Evolutionary conservation across 2,113 vertebrate species (phyloP).

Genomic region (Pontoporia blainvillei): DNA sequence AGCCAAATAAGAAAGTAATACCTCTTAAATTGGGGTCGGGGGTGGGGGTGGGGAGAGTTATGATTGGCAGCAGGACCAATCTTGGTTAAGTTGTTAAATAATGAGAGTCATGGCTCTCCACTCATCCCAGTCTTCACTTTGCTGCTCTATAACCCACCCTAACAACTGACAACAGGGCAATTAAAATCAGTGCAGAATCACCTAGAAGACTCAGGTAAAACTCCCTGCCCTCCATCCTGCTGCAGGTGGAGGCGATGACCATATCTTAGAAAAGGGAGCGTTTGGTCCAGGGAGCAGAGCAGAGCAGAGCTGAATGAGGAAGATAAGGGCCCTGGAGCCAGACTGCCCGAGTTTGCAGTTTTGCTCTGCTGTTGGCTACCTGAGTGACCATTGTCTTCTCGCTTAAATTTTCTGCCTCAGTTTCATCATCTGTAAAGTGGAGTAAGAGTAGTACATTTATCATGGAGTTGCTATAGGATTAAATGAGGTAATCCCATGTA

Average conservation of each 20-base stretch:
- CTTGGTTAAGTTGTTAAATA: neutral
- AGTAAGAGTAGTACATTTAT: accelerated
- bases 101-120: neutral
- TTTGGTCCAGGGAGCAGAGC: neutral
- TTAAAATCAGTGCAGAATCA: neutral
- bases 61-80: neutral
- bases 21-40: accelerated
- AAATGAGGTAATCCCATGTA: neutral
- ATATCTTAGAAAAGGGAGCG: neutral
- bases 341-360: neutral
- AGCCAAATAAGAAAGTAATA: neutral
- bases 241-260: neutral
- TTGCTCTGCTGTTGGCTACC: neutral
- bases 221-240: neutral
- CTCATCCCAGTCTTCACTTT: accelerated
- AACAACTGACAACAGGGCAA: neutral
- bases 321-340: neutral
- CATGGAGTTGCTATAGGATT: neutral
- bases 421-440: neutral
- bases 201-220: neutral
- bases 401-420: neutral
- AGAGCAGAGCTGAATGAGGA: neutral
- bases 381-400: accelerated
- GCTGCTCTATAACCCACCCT: accelerated
- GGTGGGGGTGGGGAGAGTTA: accelerated